Evolutionary conservation across 2,113 vertebrate genomes (phyloP), one percentile per base, ranked within the genome.

Genomic region (Tychaedon coryphoeus): DNA sequence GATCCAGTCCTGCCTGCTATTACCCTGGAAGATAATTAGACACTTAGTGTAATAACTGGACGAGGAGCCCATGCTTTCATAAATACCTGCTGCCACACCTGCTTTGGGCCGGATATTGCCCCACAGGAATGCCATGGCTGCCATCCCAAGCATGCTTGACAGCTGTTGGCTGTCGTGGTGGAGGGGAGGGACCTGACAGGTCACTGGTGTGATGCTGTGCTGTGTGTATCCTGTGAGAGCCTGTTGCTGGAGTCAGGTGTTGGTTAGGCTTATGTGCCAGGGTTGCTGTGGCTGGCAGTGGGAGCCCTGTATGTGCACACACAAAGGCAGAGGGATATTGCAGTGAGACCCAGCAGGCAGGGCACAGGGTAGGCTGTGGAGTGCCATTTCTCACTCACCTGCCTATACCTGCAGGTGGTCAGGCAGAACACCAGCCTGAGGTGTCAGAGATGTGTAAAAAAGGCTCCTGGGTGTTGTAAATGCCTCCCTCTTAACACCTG

Each of bases 1-100:
- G 62, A 85, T 86, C 86, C 85, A 89, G 89, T 91, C 77, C 60
- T 87, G 76, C 91, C 70, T 87, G 85, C 88, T 77, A 64, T 91
- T 92, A 62, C 9, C 43, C 75, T 77, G 72, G 43, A 84, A 71
- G 69, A 77, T 97, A 96, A 97, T 97, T 96, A 95, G 79, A 76
- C 69, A 42, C 48, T 81, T 92, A 54, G 58, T 14, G 25, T 92
- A 92, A 90, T 92, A 94, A 80, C 40, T 87, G 58, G 73, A 74
- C 0, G 2, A 83, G 65, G 54, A 79, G 66, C 40, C 43, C 0
- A 0, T 69, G 91, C 72, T 93, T 69, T 92, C 81, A 82, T 92
- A 93, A 94, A 56, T 56, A 83, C 60, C 54, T 64, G 38, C 28
- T 81, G 72, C 87, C 94, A 91, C 92, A 1, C 95, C 94, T 91